Evolutionary conservation across 2,113 vertebrate species (phyloP), one percentile per base, ranked within the genome.

Genomic region (Gnathonemus echidnorhynchus): DNA sequence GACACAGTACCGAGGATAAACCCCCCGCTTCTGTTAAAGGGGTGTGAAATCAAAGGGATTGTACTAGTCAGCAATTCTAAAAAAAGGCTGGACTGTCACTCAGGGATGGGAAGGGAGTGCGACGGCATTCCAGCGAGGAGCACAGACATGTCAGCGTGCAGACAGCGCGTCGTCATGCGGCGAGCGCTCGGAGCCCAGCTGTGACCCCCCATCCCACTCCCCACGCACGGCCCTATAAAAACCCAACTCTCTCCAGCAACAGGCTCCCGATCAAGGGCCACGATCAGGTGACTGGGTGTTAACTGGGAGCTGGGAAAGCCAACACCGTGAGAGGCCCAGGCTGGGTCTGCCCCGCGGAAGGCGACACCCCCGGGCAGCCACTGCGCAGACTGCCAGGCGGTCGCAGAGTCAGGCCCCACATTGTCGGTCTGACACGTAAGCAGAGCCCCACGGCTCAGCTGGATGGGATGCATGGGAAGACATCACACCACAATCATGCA

Each of bases 241-340:
- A 93, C 92, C 91, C 90, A 86, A 86, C 93, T 95, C 95, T 94
- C 95, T 95, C 94, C 89, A 96, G 96, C 95, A 96, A 96, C 96
- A 95, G 93, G 93, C 86, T 93, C 93, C 94, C 95, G 94, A 96
- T 93, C 92, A 88, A 94, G 92, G 92, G 88, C 89, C 89, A 45
- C 13, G 87, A 92, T 96, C 95, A 93, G 92, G 93, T 96, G 94
- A 94, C 93, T 91, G 62, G 58, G 88, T 52, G 91, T 90, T 92
- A 92, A 92, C 58, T 88, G 90, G 39, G 91, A 92, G 91, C 90
- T 49, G 77, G 91, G 95, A 93, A 93, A 95, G 91, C 77, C 92
- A 93, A 95, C 91, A 95, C 92, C 91, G 87, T 89, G 88, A 90
- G 91, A 53, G 90, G 90, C 53, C 91, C 91, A 17, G 92, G 90